Evolutionary conservation across 1,140 invertebrate species (phyloP).

Genomic region (Anoplophora glabripennis): DNA sequence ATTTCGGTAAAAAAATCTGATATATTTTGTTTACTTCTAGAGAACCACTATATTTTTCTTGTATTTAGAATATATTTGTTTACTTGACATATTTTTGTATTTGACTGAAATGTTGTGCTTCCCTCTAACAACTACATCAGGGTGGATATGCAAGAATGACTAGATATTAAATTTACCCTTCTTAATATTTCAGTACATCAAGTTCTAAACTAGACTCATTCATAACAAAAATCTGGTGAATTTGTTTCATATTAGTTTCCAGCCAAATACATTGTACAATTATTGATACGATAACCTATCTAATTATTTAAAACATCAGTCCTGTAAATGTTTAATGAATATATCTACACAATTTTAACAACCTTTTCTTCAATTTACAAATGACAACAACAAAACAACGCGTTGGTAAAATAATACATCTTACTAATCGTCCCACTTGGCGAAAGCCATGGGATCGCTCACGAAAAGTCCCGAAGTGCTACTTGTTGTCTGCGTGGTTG

Average conservation of each 20-base stretch:
- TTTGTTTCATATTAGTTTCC: neutral
- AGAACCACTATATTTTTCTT: neutral
- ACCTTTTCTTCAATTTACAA: slow-evolving; percentile 13
- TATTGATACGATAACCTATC: slow-evolving; percentile 3
- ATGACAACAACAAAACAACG: neutral
- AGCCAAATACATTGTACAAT: neutral
- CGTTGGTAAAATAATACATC: neutral
- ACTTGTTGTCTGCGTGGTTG: slow-evolving; percentile 5
- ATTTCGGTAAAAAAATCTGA: neutral
- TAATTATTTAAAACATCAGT: slow-evolving; percentile 14
- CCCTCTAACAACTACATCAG: neutral
- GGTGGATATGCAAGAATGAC: neutral
- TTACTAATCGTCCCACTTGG: slow-evolving; percentile 50
- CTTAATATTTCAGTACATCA: no score
- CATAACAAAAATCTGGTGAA: neutral
- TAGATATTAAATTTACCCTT: neutral
- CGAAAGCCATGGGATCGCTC: slow-evolving; percentile 46
- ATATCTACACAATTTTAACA: slow-evolving; percentile 11
- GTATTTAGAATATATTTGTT: no score
- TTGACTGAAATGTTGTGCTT: neutral
- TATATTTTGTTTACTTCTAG: neutral
- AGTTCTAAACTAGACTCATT: no score
- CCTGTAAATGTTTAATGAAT: slow-evolving; percentile 6
- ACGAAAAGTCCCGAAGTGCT: slow-evolving; percentile 33
- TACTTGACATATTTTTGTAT: no score